Base-by-base conservation (phyloP, 2,888 invertebrate genomes). In the Notocelia uddmanniana region DNA sequence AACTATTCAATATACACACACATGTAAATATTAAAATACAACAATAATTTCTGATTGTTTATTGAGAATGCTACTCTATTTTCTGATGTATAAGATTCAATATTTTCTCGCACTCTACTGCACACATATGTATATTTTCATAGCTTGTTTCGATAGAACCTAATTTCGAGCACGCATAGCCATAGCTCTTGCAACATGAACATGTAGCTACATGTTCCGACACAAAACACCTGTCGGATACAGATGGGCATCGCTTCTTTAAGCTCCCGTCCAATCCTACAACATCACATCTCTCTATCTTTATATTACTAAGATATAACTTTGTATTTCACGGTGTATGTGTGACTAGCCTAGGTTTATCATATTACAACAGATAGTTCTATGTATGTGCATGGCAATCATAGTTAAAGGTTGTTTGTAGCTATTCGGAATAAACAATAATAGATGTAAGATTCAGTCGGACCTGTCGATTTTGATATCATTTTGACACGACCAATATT, bases 341-440 rank as follows among this genome's bases (percentile, higher is more conserved):
- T 89, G 93, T 92, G 92, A 85, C 86, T 92, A 91, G 89, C 80
- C 81, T 92, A 92, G 91, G 87, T 85, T 83, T 82, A 85, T 82
- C 82, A 84, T 89, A 84, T 83, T 83, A 85, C 81, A 80, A 80
- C 79, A 81, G 76, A 83, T 92, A 92, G 88, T 84, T 85, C 80
- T 88, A 89, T 87, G 84, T 87, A 89, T 85, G 88, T 90, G 92
- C 92, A 91, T 92, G 92, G 90, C 91, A 88, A 85, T 85, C 88
- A 83, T 92, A 92, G 92, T 86, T 88, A 89, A 88, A 85, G 89
- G 91, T 92, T 92, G 91, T 91, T 90, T 85, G 92, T 92, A 91
- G 92, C 84, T 86, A 89, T 85, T 87, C 80, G 82, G 76, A 87
- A 84, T 87, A 90, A 88, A 92, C 93, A 91, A 91, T 92, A 92